These are phyloP conservation scores for Drosophila simulans DNA, from an alignment of 1,140 invertebrate genomes.

Conservation along the genomic window DNA sequence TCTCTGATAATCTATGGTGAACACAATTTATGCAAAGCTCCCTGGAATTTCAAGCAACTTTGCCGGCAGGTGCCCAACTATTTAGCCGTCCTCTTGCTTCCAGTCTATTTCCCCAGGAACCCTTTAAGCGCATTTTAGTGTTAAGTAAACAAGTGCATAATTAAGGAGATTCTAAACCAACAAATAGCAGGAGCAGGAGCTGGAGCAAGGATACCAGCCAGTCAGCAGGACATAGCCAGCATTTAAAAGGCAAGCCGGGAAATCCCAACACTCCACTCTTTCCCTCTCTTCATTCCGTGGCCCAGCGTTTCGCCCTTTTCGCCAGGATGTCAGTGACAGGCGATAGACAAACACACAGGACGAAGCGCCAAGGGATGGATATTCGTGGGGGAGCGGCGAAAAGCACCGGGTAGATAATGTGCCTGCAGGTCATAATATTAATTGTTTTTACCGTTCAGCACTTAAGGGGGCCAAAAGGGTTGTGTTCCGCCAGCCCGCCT, in stretches of 20 bases:
- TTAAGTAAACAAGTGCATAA: slow-evolving; percentile 66
- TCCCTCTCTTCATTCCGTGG: not conserved
- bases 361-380: not conserved
- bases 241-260: slow-evolving; percentile 51
- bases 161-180: slow-evolving; percentile 56
- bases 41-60: not conserved
- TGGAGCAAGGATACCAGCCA: slow-evolving; percentile 24
- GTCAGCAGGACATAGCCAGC: slow-evolving; percentile 29
- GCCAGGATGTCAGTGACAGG: slow-evolving; percentile 70
- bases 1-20: not conserved
- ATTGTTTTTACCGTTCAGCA: slow-evolving; percentile 73
- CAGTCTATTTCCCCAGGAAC: slow-evolving; percentile 50
- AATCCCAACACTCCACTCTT: not conserved
- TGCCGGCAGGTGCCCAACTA: slow-evolving; percentile 22
- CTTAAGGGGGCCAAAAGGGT: slow-evolving; percentile 64
- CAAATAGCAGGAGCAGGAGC: slow-evolving; percentile 24
- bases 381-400: slow-evolving; percentile 4
- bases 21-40: slow-evolving; percentile 1
- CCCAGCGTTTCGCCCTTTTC: slow-evolving; percentile 32
- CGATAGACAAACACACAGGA: slow-evolving; percentile 65
- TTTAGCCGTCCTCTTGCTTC: slow-evolving; percentile 28
- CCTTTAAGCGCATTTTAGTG: slow-evolving; percentile 54
- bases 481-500: slow-evolving; percentile 22
- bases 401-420: slow-evolving; percentile 61
- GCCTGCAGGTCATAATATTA: slow-evolving; percentile 80